A percentile compares a stretch with the other conserved stretches of the same genome.
Conservation (phyloP, 2,888 invertebrate species). For the Bellardia bayeri region DNA sequence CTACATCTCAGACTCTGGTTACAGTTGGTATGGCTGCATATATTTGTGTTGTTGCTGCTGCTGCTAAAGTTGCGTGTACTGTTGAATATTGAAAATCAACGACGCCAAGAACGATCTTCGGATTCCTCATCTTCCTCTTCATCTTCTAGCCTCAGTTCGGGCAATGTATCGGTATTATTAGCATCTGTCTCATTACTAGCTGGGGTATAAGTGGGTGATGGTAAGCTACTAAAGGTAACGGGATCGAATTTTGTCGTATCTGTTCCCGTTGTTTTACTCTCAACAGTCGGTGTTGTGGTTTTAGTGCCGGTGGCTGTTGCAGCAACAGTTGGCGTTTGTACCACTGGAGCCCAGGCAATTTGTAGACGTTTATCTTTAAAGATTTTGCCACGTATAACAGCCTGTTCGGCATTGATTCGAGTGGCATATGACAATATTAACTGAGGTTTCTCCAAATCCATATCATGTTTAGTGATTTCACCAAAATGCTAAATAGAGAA, state of each 20-base stretch:
- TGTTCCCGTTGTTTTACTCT: constrained; percentile 76
- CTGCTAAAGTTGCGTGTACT: constrained; percentile 56
- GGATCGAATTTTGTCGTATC: constrained; percentile 74
- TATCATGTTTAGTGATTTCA: constrained; percentile 92
- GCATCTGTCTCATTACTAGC: constrained; percentile 77
- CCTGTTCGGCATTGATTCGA: constrained; percentile 84
- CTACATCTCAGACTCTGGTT: constrained; percentile 74
- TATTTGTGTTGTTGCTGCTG: constrained; percentile 51
- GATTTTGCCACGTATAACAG: constrained; percentile 84
- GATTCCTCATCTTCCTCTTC: constrained; percentile 95
- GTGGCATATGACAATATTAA: constrained; percentile 83
- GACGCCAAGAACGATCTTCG: constrained; percentile 95
- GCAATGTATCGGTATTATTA: constrained; percentile 84
- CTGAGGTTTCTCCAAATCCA: constrained; percentile 89
- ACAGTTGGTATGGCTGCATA: constrained; percentile 70
- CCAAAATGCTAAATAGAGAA: constrained; percentile 90
- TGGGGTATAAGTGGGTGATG: constrained; percentile 63
- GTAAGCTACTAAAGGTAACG: background rate
- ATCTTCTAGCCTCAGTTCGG: constrained; percentile 90
- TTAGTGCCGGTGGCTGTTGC: constrained; percentile 58
- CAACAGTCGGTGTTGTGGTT: constrained; percentile 74
- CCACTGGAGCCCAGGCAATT: constrained; percentile 82
- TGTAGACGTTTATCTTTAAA: constrained; percentile 91
- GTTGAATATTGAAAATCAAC: constrained; percentile 86
- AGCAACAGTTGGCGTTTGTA: constrained; percentile 75